Evolutionary conservation across 1,140 invertebrate species (phyloP), one percentile per base, ranked within the genome.

Genomic region (Batillaria attramentaria): DNA sequence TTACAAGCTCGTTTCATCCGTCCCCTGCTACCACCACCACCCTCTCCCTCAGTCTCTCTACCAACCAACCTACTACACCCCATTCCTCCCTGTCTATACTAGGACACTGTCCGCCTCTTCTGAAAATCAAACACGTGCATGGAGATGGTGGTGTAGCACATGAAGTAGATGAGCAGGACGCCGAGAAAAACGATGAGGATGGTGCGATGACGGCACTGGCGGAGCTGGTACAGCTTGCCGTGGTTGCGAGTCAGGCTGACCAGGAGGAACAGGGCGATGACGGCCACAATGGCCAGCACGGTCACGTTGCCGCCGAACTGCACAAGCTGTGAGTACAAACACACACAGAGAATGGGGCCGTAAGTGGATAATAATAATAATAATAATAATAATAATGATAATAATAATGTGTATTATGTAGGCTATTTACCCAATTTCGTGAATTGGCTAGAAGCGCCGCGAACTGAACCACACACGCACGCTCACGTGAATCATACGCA

Each of bases 81-180:
- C n/a, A 10, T 75, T 72, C 33, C 4, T 24, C 39, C 24, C 66
- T 65, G 31, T 75, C 62, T 2, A 69, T 35, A 28, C 72, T 62
- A 62, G 57, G 57, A 62, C 3, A 31, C 1, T 31, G 57, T 50
- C 3, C 84, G 62, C 66, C 82, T 82, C 75, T 87, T 87, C 72
- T 85, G 85, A 57, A 88, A 84, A 46, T 88, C 87, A 78, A 86
- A 84, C 2, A 84, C 84, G 41, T 86, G 84, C 84, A 89, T 86
- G 86, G 87, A 87, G 39, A 88, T 85, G 28, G 87, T 86, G 28
- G 88, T 88, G 82, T 86, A 86, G 79, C 86, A 89, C 83, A 88
- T 86, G 76, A 89, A 85, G 76, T 89, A 89, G 18, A 89, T 79
- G 20, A 88, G 33, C 16, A 89, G 79, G 5, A 88, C 70, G 2